Percentiles rank a stretch among this genome's conserved stretches.
Evolutionary conservation across 2,113 vertebrate genomes (phyloP).

Genomic region (Dicaeum eximium): DNA sequence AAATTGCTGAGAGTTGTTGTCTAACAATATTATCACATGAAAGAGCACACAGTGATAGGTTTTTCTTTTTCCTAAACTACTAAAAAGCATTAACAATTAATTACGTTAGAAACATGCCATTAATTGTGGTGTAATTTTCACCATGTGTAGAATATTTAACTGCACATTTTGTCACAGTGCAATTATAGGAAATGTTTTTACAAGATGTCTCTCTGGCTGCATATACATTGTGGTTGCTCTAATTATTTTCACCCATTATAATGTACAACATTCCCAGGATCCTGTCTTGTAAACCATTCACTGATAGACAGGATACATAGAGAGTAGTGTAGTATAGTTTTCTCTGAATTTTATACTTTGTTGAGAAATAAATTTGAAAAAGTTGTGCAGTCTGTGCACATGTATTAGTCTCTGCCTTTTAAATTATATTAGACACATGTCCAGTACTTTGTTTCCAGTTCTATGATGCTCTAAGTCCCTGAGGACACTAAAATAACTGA

Average conservation of each 20-base stretch:
- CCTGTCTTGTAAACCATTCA: background rate
- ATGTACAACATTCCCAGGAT: slow-evolving; percentile 10
- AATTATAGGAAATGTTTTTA: slow-evolving; percentile 47
- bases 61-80: background rate
- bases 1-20: background rate
- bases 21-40: background rate
- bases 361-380: background rate
- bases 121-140: slow-evolving; percentile 44
- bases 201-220: slow-evolving; percentile 18
- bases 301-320: background rate
- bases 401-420: background rate
- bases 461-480: background rate
- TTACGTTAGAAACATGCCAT: background rate
- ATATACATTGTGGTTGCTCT: slow-evolving; percentile 20
- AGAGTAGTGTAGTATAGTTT: background rate
- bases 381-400: background rate
- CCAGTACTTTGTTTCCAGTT: background rate
- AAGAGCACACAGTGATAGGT: background rate
- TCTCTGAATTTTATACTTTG: background rate
- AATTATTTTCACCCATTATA: slow-evolving; percentile 29
- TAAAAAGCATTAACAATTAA: slow-evolving; percentile 16
- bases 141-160: slow-evolving; percentile 39
- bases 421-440: background rate
- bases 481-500: background rate
- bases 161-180: slow-evolving; percentile 20